Evolutionary conservation across 2,888 invertebrate species (phyloP), one percentile per base, ranked within the genome.

Genomic region (Tridacna crocea): DNA sequence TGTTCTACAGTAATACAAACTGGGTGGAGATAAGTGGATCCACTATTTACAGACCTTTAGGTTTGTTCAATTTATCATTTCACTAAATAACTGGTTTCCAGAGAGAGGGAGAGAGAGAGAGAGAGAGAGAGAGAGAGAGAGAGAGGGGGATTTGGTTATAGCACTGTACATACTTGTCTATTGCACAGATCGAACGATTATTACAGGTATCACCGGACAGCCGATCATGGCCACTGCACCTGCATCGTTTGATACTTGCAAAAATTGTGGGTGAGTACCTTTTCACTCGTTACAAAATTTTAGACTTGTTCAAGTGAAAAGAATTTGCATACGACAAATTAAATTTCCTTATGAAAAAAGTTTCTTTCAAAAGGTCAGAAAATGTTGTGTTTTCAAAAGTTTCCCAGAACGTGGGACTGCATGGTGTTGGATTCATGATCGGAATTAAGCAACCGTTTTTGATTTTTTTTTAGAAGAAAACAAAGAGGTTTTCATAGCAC

Each of bases 1-100:
- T 87, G 84, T 91, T 91, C 76, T 91, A 91, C 84, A 90, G 90
- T 76, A 90, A 90, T 80, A 90, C 90, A 6, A 90, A 90, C 83
- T 91, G 90, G 90, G 80, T 88, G 12, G 89, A 91, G 27, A 75
- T 89, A 61, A 83, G 81, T 48, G 88, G 86, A 51, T 65, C 78
- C 2, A 51, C 72, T 6, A 80, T 88, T n/a, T 88, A 90, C 70
- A 68, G 80, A 65, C 84, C 85, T 19, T 75, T 90, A 47, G 91
- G 91, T 91, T 85, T 22, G 70, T 51, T 46, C 1, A 46, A 61
- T n/a, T 4, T 36, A 8, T 36, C 2, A 36, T 36, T 36, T 1
- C 55, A 8, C 12, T 63, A 11, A 8, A 27, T 60, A n/a, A n/a
- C 15, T 13, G 13, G 15, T 6, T 19, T 63, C 13, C 2, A 1